A percentile compares a stretch with the other conserved stretches of the same genome.
phyloP scores from a whole-genome alignment of 2,113 vertebrate genomes.

The Silurus glanis region DNA sequence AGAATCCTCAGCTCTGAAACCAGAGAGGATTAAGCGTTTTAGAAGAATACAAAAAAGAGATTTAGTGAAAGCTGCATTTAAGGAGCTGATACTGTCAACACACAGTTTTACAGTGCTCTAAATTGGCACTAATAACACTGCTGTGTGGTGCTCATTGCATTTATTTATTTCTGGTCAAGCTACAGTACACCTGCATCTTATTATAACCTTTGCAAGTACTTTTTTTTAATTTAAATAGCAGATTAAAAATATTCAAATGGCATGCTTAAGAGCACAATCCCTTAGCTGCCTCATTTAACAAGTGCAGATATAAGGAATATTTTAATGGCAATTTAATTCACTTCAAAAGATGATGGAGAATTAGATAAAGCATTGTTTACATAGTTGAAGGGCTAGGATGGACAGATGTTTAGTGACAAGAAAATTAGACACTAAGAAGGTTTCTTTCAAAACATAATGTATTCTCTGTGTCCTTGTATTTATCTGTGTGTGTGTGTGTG shows the following conservation, averaged over 20 bases:
- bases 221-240: background rate
- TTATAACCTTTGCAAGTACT: background rate
- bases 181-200: background rate
- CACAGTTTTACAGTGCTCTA: background rate
- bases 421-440: background rate
- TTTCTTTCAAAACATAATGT: background rate
- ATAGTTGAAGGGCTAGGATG: background rate
- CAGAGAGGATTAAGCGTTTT: constrained; percentile 17
- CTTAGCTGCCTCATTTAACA: constrained; percentile 10
- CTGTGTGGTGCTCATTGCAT: constrained; percentile 8
- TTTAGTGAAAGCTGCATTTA: background rate
- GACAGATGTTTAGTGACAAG: background rate
- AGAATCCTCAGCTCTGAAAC: constrained; percentile 21
- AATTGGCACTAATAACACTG: background rate
- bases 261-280: background rate
- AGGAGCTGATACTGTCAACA: background rate
- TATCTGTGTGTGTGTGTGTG: background rate
- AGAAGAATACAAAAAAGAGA: background rate
- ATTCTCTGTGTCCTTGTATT: background rate
- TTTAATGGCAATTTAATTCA: background rate
- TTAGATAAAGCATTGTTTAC: constrained; percentile 1
- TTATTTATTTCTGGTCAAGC: background rate
- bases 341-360: background rate
- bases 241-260: constrained; percentile 3
- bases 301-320: background rate